These are phyloP conservation scores for Hormaphis cornu DNA, from an alignment of 1,140 invertebrate species.

Conservation along the genomic window DNA sequence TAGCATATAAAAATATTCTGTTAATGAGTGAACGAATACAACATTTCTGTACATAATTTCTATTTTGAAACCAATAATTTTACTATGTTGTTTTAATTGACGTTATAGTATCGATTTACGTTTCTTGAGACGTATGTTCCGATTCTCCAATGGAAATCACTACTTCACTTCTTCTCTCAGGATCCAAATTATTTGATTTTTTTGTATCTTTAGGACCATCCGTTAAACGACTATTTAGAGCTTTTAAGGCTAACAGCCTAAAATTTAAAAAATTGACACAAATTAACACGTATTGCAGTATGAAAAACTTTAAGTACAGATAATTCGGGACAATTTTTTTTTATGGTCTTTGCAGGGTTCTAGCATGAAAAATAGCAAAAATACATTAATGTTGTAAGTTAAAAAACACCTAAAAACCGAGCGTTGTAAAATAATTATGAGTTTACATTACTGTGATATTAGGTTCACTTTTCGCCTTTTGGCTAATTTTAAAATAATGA, in stretches of 20 bases:
- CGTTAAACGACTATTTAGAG: not conserved
- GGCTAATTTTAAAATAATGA: too few relatives aligned
- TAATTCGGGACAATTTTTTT: too few relatives aligned
- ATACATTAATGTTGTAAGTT: too few relatives aligned
- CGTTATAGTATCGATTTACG: not conserved
- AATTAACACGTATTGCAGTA: conserved; percentile 79
- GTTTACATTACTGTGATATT: too few relatives aligned
- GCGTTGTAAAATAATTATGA: conserved; percentile 75
- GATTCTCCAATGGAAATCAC: not conserved
- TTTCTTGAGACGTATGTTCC: not conserved
- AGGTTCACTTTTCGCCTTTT: too few relatives aligned
- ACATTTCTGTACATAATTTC: not conserved
- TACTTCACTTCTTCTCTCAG: not conserved
- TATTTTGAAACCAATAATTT: not conserved
- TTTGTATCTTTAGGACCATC: not conserved
- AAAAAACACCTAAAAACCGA: too few relatives aligned
- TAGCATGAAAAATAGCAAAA: too few relatives aligned
- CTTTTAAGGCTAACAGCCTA: not conserved
- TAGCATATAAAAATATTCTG: too few relatives aligned
- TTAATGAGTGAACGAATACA: too few relatives aligned
- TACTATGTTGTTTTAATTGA: not conserved
- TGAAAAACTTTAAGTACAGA: conserved; percentile 70
- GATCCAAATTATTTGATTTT: not conserved
- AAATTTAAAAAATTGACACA: conserved; percentile 58
- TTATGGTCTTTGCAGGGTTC: too few relatives aligned